Evolutionary conservation across 2,113 vertebrate species (phyloP), one percentile per base, ranked within the genome.

Genomic region (Tachysurus fulvidraco): DNA sequence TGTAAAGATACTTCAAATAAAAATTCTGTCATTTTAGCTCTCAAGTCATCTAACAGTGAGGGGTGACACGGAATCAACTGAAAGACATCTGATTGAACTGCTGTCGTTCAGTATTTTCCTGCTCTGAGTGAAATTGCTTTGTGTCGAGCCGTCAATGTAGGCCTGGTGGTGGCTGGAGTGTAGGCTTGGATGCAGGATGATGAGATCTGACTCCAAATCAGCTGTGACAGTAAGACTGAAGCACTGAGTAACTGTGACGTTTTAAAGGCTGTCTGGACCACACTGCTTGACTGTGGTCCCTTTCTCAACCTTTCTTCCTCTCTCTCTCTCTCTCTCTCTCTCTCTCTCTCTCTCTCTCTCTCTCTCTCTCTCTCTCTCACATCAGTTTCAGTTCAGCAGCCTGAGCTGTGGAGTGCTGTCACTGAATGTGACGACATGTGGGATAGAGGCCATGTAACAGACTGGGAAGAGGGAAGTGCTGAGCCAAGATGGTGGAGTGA

Each of bases 221-320:
- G 86, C 64, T 80, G 86, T 85, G 44, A 28, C 80, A 82, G 67
- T 5, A 12, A 52, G 67, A 80, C 83, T 85, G 86, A 83, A 85
- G 54, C 80, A 83, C 44, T 74, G 83, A 85, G 86, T 85, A 87
- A 88, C 88, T 74, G 86, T 69, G 83, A 64, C 65, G 41, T 89
- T 79, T 89, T 69, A 52, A 86, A 52, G 78, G 73, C 84, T 85
- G 84, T 64, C 71, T 76, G 89, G 89, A 83, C 89, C 84, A 76
- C 84, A 88, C 46, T 81, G 83, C 81, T 78, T 85, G 79, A 74
- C 77, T 98, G 96, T 74, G 60, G 28, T 54, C 71, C n/a, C 44
- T 59, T 23, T 73, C 52, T 54, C 52, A 41, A 19, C 25, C 23
- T 85, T 4, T 65, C n/a, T 52, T 25, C 52, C 8, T 50, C 28